These are phyloP conservation scores for Passer montanus DNA, from an alignment of 2,113 vertebrate genomes.

Conservation along the genomic window DNA sequence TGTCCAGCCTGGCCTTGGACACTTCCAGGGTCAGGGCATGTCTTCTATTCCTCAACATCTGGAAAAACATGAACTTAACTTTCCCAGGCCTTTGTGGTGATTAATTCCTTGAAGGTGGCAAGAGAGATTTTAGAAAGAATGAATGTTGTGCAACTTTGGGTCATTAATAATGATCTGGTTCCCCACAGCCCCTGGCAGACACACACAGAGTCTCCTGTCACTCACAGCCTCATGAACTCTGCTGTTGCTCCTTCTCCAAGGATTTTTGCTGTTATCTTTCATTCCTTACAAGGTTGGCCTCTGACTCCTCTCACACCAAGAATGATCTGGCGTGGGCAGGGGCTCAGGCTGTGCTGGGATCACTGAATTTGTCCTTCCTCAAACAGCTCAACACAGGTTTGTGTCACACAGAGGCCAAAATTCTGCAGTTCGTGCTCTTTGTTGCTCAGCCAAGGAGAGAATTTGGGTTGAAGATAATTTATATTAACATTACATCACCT, in stretches of 20 bases:
- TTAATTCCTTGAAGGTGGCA: neutral
- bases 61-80: neutral
- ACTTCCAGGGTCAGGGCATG: neutral
- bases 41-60: neutral
- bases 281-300: neutral
- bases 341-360: neutral
- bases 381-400: neutral
- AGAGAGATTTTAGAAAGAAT: neutral
- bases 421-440: neutral
- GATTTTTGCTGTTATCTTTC: neutral
- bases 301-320: neutral
- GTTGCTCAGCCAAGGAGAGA: neutral
- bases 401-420: neutral
- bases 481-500: neutral
- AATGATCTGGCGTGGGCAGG: neutral
- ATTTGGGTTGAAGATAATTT: neutral
- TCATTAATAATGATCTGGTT: neutral
- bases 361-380: neutral
- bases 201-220: neutral
- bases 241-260: neutral
- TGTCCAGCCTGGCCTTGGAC: rapidly evolving
- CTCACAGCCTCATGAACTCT: neutral
- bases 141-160: neutral
- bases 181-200: neutral
- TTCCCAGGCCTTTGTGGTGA: neutral